These are phyloP conservation scores for Sebastes glaucus DNA, from an alignment of 2,797 vertebrate genomes.

Conservation along the genomic window DNA sequence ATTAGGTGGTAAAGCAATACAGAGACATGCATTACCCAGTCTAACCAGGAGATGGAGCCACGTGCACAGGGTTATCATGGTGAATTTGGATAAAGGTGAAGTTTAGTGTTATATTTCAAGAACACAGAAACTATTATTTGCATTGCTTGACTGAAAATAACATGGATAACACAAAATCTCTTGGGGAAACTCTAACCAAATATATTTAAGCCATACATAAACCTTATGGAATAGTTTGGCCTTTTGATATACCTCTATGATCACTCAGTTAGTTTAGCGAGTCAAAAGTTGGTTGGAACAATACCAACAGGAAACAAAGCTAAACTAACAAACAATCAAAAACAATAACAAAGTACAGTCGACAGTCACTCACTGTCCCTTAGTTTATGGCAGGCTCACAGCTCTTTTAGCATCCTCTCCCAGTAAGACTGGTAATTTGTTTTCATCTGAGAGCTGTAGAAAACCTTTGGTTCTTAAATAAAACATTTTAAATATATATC, in stretches of 20 bases:
- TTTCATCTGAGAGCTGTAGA: too few relatives aligned
- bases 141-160: not conserved
- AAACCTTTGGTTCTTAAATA: too few relatives aligned
- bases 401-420: too few relatives aligned
- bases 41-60: slow-evolving; percentile 46
- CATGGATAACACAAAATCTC: not conserved
- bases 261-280: not conserved
- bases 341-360: too few relatives aligned
- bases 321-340: too few relatives aligned
- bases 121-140: not conserved
- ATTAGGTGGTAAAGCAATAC: accelerated
- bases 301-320: too few relatives aligned
- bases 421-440: too few relatives aligned
- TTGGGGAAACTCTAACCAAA: not conserved
- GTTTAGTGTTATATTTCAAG: not conserved
- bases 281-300: too few relatives aligned
- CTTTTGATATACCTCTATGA: not conserved
- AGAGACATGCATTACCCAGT: not conserved
- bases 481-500: too few relatives aligned
- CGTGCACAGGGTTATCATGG: not conserved
- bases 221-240: not conserved
- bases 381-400: too few relatives aligned
- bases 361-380: too few relatives aligned
- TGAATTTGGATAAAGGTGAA: not conserved
- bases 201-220: not conserved